phyloP scores from a whole-genome alignment of 2,113 vertebrate genomes.

The Plestiodon gilberti region DNA sequence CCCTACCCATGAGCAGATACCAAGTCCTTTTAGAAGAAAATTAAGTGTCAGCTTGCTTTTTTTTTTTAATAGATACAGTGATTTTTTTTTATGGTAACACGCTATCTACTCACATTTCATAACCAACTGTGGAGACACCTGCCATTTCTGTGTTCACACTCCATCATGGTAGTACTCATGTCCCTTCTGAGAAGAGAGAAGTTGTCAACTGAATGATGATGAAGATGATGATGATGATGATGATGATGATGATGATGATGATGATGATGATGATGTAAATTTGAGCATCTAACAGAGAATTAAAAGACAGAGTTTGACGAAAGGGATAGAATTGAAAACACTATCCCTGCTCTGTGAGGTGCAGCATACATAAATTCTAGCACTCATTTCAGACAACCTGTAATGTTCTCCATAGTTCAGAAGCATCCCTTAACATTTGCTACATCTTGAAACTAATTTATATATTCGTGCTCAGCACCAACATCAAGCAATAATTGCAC shows the following conservation, averaged over 20 bases:
- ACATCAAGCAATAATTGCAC: background rate
- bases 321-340: no score
- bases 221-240: slow-evolving; percentile 21
- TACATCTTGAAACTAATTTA: background rate
- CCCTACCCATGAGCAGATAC: no score
- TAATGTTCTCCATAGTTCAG: background rate
- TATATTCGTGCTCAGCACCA: background rate
- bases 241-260: background rate
- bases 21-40: slow-evolving; percentile 24
- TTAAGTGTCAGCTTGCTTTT: background rate
- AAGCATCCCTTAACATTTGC: background rate
- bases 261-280: no score
- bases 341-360: no score
- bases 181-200: slow-evolving; percentile 57
- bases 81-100: background rate
- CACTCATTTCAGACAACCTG: background rate
- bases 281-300: no score
- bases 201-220: slow-evolving; percentile 53
- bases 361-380: background rate
- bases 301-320: no score
- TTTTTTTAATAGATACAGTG: background rate
- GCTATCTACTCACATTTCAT: background rate
- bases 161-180: slow-evolving; percentile 55
- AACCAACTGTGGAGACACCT: slow-evolving; percentile 30
- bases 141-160: slow-evolving; percentile 24